These are phyloP conservation scores for Fratercula arctica DNA, from an alignment of 2,797 vertebrate species.

Conservation along the genomic window DNA sequence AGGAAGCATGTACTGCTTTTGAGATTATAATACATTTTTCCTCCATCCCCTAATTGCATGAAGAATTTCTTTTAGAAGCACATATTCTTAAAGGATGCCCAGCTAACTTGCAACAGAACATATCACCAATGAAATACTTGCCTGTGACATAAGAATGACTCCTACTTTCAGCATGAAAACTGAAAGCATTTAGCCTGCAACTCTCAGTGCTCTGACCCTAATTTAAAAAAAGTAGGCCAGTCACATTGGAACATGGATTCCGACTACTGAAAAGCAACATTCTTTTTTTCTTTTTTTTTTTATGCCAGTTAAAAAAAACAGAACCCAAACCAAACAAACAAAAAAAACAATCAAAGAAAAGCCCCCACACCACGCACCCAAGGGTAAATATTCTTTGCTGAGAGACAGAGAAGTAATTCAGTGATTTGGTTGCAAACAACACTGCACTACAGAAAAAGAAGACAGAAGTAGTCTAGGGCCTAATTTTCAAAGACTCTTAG, in stretches of 20 bases:
- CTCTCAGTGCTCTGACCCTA: conserved; percentile 54
- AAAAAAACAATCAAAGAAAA: neutral
- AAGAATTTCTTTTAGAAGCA: conserved; percentile 7
- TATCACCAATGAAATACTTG: conserved; percentile 43
- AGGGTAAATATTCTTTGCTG: neutral
- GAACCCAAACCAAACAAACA: neutral
- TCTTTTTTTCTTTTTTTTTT: neutral
- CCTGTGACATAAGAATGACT: conserved; percentile 59
- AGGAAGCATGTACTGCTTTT: neutral
- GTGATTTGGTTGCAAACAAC: neutral
- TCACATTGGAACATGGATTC: neutral
- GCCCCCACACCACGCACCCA: neutral
- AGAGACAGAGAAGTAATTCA: neutral
- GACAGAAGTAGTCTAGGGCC: neutral
- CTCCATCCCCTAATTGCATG: neutral
- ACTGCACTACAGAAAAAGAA: neutral
- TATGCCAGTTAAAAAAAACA: neutral
- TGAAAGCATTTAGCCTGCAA: conserved; percentile 70
- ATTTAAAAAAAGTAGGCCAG: conserved; percentile 32
- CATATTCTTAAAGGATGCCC: neutral
- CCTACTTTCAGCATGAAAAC: conserved; percentile 42
- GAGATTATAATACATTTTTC: neutral
- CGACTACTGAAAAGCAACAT: neutral
- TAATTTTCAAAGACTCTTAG: neutral
- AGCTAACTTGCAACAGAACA: conserved; percentile 9